Conservation (phyloP, 2,113 vertebrate genomes). For the Asarcornis scutulata region DNA sequence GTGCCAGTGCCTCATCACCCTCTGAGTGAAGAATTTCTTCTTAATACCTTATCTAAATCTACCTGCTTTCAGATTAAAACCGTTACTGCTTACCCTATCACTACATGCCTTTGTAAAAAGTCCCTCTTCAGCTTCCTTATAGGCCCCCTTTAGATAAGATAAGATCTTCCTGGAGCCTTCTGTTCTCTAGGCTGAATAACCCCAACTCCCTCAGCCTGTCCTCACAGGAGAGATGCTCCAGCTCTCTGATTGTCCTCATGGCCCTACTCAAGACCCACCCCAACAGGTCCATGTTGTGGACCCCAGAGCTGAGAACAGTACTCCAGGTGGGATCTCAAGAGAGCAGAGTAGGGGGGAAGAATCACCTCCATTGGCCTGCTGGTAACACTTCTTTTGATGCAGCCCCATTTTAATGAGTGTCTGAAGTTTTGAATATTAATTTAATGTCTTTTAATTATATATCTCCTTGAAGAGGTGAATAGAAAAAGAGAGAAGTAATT, state of each 20-base stretch:
- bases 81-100: background rate
- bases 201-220: background rate
- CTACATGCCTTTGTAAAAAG: background rate
- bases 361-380: background rate
- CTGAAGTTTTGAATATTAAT: background rate
- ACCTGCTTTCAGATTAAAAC: background rate
- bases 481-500: background rate
- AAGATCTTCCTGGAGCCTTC: background rate
- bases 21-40: background rate
- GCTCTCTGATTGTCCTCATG: background rate
- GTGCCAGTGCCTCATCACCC: background rate
- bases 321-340: background rate
- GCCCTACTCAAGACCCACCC: too few relatives aligned
- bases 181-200: background rate
- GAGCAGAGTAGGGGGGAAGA: background rate
- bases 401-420: background rate
- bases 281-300: too few relatives aligned
- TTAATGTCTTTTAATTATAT: background rate
- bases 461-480: background rate
- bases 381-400: background rate
- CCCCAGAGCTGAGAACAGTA: too few relatives aligned
- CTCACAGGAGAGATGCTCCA: background rate
- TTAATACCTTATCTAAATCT: background rate
- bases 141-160: background rate
- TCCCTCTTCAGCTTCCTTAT: background rate